Evolutionary conservation across 2,797 vertebrate genomes (phyloP).

Genomic region (Choloepus didactylus): DNA sequence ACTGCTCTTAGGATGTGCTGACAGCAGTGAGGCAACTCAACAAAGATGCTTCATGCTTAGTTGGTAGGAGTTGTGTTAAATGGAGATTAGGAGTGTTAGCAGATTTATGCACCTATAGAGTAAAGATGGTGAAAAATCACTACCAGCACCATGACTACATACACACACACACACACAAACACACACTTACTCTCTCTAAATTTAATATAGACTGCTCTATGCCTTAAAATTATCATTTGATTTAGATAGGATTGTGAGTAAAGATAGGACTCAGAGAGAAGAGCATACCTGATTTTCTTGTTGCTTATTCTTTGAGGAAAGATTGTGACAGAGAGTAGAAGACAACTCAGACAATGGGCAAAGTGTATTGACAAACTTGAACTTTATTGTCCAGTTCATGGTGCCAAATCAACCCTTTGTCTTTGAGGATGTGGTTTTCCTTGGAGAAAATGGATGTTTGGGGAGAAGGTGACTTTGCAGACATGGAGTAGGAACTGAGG

Average conservation of each 20-base stretch:
- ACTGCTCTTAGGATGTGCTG: background rate
- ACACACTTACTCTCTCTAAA: background rate
- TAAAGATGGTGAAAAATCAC: background rate
- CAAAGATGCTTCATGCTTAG: background rate
- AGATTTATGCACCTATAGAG: background rate
- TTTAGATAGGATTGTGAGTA: background rate
- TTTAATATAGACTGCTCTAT: background rate
- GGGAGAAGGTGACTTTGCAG: background rate
- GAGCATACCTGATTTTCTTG: background rate
- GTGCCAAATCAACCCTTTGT: background rate
- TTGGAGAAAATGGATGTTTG: background rate
- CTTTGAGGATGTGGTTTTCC: background rate
- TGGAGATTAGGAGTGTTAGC: background rate
- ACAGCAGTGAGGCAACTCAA: background rate
- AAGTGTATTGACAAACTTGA: background rate
- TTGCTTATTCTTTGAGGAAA: constrained; percentile 50
- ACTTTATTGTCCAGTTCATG: background rate
- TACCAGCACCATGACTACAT: no score
- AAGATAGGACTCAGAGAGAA: background rate
- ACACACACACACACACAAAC: no score
- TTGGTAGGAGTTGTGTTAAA: background rate
- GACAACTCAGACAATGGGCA: background rate
- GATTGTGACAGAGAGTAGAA: background rate
- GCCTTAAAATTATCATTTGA: background rate
- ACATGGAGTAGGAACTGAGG: background rate